Evolutionary conservation across 1,140 invertebrate genomes (phyloP).

Genomic region (Calephelis virginiensis): DNA sequence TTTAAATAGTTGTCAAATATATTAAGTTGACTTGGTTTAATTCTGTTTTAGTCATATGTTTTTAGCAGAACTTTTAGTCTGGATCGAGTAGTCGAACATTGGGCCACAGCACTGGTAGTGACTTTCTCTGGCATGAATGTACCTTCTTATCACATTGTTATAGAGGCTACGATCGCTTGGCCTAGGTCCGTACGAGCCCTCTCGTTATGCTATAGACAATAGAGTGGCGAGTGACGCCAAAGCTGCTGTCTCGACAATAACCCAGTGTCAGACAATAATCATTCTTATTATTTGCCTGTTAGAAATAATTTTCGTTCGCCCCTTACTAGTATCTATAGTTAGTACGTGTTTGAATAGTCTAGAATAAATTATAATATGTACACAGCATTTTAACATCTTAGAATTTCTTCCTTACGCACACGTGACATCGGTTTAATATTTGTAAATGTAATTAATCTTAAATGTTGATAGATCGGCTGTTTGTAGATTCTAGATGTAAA

Average conservation of each 20-base stretch:
- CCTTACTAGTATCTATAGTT: constrained; percentile 49
- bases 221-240: constrained; percentile 58
- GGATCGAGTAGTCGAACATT: constrained; percentile 1
- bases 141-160: constrained; percentile 41
- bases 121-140: constrained; percentile 28
- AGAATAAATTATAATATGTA: constrained; percentile 28
- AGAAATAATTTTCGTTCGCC: constrained; percentile 56
- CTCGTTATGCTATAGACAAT: constrained; percentile 55
- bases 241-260: constrained; percentile 78
- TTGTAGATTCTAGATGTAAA: constrained; percentile 28
- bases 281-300: constrained; percentile 70
- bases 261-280: constrained; percentile 78
- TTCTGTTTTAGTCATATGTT: background rate
- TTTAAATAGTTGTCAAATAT: too few relatives aligned
- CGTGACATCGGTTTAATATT: constrained; percentile 13
- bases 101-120: constrained; percentile 26
- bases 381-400: constrained; percentile 26
- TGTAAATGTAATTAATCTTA: constrained; percentile 16
- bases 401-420: constrained; percentile 21
- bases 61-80: background rate
- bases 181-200: constrained; percentile 29
- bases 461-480: constrained; percentile 27
- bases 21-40: too few relatives aligned
- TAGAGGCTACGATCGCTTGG: constrained; percentile 36
- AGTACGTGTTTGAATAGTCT: constrained; percentile 27